These are phyloP conservation scores for Shargacucullia verbasci DNA, from an alignment of 2,888 invertebrate genomes.

Conservation along the genomic window DNA sequence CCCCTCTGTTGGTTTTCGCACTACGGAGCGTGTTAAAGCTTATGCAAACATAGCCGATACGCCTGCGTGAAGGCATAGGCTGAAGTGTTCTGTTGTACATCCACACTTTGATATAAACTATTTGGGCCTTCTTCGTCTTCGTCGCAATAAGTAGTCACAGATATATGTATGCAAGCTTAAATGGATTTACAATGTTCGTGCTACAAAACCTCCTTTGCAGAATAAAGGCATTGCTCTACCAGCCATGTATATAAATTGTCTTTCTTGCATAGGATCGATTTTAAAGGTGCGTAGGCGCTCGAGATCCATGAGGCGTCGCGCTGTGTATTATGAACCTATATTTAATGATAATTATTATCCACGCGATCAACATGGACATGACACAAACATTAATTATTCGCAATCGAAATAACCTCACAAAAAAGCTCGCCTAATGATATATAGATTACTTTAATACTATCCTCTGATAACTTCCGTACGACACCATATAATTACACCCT, in stretches of 20 bases:
- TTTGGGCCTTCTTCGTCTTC: too few relatives aligned
- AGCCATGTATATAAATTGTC: too few relatives aligned
- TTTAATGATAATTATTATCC: conserved; percentile 42
- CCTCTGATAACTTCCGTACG: conserved; percentile 53
- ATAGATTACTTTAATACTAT: conserved; percentile 54
- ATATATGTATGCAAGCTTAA: too few relatives aligned
- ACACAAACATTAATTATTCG: conserved; percentile 53
- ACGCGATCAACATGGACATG: conserved; percentile 17
- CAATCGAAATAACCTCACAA: conserved; percentile 41
- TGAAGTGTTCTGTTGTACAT: too few relatives aligned
- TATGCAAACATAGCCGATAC: conserved; percentile 16
- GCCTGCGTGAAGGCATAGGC: conserved; percentile 8
- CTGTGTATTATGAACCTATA: conserved; percentile 9
- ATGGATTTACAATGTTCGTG: too few relatives aligned
- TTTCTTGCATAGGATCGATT: too few relatives aligned
- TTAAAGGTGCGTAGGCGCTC: too few relatives aligned
- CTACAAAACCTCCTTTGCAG: too few relatives aligned
- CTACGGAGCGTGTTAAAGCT: conserved; percentile 33
- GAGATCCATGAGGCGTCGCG: too few relatives aligned
- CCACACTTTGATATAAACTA: too few relatives aligned
- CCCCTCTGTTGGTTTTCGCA: conserved; percentile 47
- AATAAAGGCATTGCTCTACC: too few relatives aligned
- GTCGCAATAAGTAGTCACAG: too few relatives aligned
- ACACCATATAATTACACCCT: conserved; percentile 52
- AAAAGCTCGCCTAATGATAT: conserved; percentile 52